Conservation (phyloP, 2,797 vertebrate species). For the Danio kyathit region DNA sequence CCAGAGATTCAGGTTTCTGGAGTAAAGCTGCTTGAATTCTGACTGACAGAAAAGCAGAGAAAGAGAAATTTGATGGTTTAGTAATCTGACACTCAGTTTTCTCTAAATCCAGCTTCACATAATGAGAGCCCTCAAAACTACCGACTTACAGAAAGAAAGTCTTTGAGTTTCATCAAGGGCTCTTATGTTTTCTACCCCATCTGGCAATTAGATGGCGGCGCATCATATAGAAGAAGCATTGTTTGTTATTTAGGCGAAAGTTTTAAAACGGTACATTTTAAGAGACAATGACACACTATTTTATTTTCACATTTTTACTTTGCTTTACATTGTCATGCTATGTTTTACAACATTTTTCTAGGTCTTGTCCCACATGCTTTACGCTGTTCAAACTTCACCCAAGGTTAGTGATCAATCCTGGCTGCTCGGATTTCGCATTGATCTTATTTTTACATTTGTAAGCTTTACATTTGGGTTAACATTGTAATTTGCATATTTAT, state of each 20-base stretch:
- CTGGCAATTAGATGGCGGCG: background rate
- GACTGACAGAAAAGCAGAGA: background rate
- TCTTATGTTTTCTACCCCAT: constrained; percentile 14
- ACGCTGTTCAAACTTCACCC: background rate
- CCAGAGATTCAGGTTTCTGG: constrained; percentile 20
- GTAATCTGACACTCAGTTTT: constrained; percentile 26
- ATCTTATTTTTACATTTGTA: background rate
- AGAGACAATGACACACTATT: background rate
- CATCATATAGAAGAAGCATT: background rate
- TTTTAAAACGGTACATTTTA: background rate
- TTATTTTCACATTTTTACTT: background rate
- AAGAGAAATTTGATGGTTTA: constrained; percentile 18
- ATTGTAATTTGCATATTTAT: constrained; percentile 12
- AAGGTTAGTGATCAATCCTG: background rate
- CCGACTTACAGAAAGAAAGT: background rate
- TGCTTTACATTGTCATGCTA: too few species aligned
- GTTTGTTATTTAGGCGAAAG: background rate
- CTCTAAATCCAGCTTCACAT: constrained; percentile 2
- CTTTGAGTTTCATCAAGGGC: constrained; percentile 5
- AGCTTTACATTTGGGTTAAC: constrained; percentile 7
- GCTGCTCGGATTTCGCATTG: background rate
- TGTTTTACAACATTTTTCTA: background rate
- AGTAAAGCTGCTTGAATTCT: constrained; percentile 21
- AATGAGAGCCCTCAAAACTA: constrained; percentile 5
- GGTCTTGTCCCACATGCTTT: background rate